Evolutionary conservation across 1,140 invertebrate genomes (phyloP), one percentile per base, ranked within the genome.

Genomic region (Calephelis virginiensis): DNA sequence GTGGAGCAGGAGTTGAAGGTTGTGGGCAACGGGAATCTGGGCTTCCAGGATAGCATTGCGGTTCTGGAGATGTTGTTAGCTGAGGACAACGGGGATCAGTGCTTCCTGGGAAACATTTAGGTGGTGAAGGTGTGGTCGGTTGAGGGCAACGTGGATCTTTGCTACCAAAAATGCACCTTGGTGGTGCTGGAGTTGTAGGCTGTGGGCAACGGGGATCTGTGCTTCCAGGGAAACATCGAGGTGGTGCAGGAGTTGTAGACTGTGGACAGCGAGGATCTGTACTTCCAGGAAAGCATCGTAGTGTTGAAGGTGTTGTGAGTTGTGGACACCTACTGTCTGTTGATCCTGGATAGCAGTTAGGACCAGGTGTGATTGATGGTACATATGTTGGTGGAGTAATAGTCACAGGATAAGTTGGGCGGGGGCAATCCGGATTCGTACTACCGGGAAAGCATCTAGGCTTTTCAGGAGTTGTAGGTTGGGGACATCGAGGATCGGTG

Each of bases 201-300:
- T 75, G 77, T 38, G 86, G 85, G 76, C 90, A 91, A 17, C 83
- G 61, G 38, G 86, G 80, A 70, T 89, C 87, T 50, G 12, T 73
- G 50, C 68, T 72, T 45, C 90, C 90, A 53, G 83, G 90, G 70
- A 76, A 89, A 63, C 91, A 92, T 17, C 70, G 69, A 65, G 83
- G 72, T 11, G 70, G 62, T 56, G 66, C 63, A 28, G 72, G 74
- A 10, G 80, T 73, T 38, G 75, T 69, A 14, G 82, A 76, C 74
- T 73, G 77, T 38, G 84, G 81, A 68, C 91, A 92, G 12, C 89
- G 64, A 7, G 91, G 87, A 73, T 93, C 91, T 5, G 63, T 77
- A 13, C 83, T 86, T 4, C 83, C 82, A 28, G 84, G 84, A 68
- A 71, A 84, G 59, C 86, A 89, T 17, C 64, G 66, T 59, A 74